Evolutionary conservation across 2,888 invertebrate genomes (phyloP).

Genomic region (Trachelus iudaicus): DNA sequence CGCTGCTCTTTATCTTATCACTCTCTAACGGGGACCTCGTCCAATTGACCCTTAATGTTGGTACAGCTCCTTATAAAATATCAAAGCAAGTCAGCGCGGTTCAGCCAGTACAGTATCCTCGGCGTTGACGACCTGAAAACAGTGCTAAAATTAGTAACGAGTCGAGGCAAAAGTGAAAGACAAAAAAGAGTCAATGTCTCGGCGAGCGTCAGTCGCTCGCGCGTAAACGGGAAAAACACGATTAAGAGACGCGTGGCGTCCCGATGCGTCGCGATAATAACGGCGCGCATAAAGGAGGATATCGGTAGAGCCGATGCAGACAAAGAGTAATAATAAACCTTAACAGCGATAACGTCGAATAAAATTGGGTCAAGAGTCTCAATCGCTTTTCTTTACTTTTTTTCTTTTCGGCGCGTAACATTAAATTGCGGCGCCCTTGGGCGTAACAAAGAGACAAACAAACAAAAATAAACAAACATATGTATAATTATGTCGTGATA

Average conservation of each 20-base stretch:
- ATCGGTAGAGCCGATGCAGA: background rate
- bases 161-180: background rate
- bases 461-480: background rate
- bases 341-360: background rate
- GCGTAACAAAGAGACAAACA: background rate
- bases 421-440: background rate
- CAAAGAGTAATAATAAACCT: background rate
- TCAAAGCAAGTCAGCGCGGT: background rate
- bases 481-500: slow-evolving; percentile 46
- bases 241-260: background rate
- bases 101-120: background rate
- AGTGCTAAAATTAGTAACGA: background rate
- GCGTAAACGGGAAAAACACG: background rate
- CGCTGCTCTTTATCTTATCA: no score
- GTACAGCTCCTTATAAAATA: background rate
- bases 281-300: background rate
- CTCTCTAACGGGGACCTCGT: background rate
- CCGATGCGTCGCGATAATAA: background rate
- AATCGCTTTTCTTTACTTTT: background rate
- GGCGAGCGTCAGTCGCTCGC: background rate
- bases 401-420: background rate
- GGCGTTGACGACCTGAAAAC: background rate
- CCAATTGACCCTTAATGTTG: background rate
- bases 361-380: background rate
- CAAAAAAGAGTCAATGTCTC: background rate